Evolutionary conservation across 2,888 invertebrate genomes (phyloP), one percentile per base, ranked within the genome.

Genomic region (Vannuccia rotundouncinata): DNA sequence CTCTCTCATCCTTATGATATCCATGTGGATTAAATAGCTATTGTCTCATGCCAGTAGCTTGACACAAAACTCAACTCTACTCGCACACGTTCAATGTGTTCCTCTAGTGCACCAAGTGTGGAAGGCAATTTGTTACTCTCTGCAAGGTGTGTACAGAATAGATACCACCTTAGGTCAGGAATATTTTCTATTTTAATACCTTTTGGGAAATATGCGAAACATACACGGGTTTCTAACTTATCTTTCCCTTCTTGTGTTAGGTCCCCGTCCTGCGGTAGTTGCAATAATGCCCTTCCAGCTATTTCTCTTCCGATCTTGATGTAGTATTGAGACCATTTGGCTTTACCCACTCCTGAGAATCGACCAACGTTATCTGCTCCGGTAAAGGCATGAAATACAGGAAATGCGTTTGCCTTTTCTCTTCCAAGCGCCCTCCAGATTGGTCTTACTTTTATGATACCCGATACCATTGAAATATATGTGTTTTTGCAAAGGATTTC

Each of bases 361-460:
- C 74, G 74, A 22, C 74, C 74, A 73, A 27, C 27, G 74, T n/a
- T 27, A 17, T 73, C 74, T 73, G 74, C 27, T 27, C 74, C 74
- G 27, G n/a, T 22, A n/a, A 59, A 59, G 10, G 59, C 59, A 59
- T 59, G 59, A n/a, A 59, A 59, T 59, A 10, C 59, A n/a, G 59
- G 59, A 10, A 73, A 73, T 22, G n/a, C 74, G 22, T 73, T 73
- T 73, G 22, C 74, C 27, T 27, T 73, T n/a, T 73, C 74, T 22
- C 22, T 73, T 27, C 74, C 74, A 10, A 22, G 27, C n/a, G 22
- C 74, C 27, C 27, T 27, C 27, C 74, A 73, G 10, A 73, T 22
- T 73, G 74, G 74, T 27, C n/a, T n/a, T 73, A 73, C 74, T 17
- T 27, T 10, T 27, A 22, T 10, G 27, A 73, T 73, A 73, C 13